Percentiles rank a stretch among this genome's conserved stretches.
phyloP scores from a whole-genome alignment of 2,797 vertebrate genomes.

The Potorous gilbertii region DNA sequence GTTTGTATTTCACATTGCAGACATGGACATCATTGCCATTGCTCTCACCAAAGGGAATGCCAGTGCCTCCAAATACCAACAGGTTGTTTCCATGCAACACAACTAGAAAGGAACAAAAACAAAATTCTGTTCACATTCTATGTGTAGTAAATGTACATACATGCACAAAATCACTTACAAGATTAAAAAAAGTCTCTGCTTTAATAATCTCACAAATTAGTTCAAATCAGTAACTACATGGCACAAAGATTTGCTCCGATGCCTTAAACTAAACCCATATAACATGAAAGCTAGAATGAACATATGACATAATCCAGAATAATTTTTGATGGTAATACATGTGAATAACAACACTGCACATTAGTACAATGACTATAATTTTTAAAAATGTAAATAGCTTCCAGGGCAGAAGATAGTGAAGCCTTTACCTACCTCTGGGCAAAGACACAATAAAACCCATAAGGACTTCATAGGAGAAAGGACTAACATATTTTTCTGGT shows the following conservation, averaged over 20 bases:
- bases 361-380: background rate
- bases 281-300: background rate
- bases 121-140: constrained; percentile 4
- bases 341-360: background rate
- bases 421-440: background rate
- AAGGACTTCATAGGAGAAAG: constrained; percentile 4
- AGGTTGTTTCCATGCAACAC: constrained; percentile 98
- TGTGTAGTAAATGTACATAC: background rate
- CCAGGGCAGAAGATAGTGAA: constrained; percentile 35
- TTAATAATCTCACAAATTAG: background rate
- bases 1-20: constrained; percentile 97
- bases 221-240: background rate
- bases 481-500: constrained; percentile 8
- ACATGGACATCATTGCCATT: constrained; percentile 98
- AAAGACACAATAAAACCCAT: constrained; percentile 16
- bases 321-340: constrained; percentile 6
- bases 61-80: constrained; percentile 97
- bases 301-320: background rate
- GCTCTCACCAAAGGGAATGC: constrained; percentile 98
- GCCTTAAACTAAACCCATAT: background rate
- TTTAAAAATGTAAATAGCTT: background rate
- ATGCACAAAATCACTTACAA: background rate
- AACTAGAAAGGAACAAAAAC: constrained; percentile 84
- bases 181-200: background rate
- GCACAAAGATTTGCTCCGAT: constrained; percentile 15